Evolutionary conservation across 2,888 invertebrate genomes (phyloP).

Genomic region (Rhingia rostrata): DNA sequence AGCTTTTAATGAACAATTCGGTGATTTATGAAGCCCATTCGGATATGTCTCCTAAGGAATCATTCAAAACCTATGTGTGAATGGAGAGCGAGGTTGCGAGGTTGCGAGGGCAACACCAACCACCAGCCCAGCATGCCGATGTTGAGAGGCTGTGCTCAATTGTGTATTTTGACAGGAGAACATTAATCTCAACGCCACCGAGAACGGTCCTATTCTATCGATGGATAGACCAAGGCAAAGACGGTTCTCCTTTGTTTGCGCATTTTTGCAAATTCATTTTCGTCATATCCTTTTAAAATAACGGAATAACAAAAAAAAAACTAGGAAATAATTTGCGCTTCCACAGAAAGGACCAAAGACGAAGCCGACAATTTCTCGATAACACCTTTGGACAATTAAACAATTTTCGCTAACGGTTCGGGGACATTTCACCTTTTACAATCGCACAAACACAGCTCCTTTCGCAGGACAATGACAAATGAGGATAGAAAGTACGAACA

Average conservation of each 20-base stretch:
- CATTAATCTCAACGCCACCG: conserved; percentile 72
- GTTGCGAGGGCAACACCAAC: neutral
- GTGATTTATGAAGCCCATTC: conserved; percentile 70
- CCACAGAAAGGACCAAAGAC: conserved; percentile 42
- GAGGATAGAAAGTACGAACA: conserved; percentile 62
- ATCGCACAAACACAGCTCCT: conserved; percentile 29
- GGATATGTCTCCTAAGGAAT: conserved; percentile 50
- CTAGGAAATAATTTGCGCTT: conserved; percentile 32
- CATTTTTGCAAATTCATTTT: conserved; percentile 68
- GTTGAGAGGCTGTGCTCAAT: conserved; percentile 56
- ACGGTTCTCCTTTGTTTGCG: conserved; percentile 33
- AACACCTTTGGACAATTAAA: conserved; percentile 61
- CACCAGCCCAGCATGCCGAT: neutral
- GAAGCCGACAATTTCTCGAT: conserved; percentile 63
- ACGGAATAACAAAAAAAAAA: conserved; percentile 1
- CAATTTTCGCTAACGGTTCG: conserved; percentile 68
- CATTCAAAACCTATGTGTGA: conserved; percentile 59
- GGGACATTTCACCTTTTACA: conserved; percentile 67
- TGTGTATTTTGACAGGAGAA: conserved; percentile 72
- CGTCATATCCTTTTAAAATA: conserved; percentile 57
- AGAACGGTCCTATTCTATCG: conserved; percentile 18
- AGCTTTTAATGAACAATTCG: conserved; percentile 73
- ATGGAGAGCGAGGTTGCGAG: conserved; percentile 7
- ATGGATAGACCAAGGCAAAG: conserved; percentile 17
- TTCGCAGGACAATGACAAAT: conserved; percentile 66